phyloP scores from a whole-genome alignment of 2,888 invertebrate species.

The Mesochorus sp. region DNA sequence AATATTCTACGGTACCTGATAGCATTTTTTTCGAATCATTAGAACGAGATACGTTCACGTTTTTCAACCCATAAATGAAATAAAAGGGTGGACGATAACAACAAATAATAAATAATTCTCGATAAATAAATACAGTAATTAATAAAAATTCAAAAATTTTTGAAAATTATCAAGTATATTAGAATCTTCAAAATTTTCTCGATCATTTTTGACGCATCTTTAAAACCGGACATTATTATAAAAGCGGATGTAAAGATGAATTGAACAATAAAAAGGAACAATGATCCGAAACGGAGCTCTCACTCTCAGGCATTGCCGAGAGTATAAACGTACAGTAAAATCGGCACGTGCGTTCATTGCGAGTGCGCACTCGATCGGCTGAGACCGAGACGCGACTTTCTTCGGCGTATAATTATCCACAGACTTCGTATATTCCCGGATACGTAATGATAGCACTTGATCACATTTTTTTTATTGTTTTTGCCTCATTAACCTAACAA shows the following conservation, averaged over 20 bases:
- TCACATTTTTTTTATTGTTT: not conserved
- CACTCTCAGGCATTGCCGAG: not conserved
- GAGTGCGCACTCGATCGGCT: slow-evolving; percentile 52
- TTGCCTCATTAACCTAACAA: not conserved
- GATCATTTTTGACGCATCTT: too few relatives aligned
- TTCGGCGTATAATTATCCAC: slow-evolving; percentile 28
- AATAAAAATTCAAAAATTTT: too few relatives aligned
- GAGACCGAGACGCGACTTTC: slow-evolving; percentile 57
- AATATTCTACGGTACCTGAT: too few relatives aligned
- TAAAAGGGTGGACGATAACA: too few relatives aligned
- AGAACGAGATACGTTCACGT: not conserved
- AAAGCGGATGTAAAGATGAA: not conserved
- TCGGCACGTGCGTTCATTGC: slow-evolving; percentile 56
- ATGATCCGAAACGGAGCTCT: not conserved
- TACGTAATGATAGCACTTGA: slow-evolving; percentile 24
- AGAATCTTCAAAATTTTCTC: too few relatives aligned
- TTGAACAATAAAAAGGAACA: not conserved
- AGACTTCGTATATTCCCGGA: slow-evolving; percentile 21
- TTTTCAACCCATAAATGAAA: not conserved
- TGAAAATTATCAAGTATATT: too few relatives aligned
- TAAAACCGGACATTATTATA: too few relatives aligned
- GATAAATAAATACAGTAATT: too few relatives aligned
- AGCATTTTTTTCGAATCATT: too few relatives aligned
- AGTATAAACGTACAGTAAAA: slow-evolving; percentile 19
- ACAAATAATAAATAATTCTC: too few relatives aligned